Base-by-base conservation (phyloP, 2,888 invertebrate species). In the Agrilus cyanescens region DNA sequence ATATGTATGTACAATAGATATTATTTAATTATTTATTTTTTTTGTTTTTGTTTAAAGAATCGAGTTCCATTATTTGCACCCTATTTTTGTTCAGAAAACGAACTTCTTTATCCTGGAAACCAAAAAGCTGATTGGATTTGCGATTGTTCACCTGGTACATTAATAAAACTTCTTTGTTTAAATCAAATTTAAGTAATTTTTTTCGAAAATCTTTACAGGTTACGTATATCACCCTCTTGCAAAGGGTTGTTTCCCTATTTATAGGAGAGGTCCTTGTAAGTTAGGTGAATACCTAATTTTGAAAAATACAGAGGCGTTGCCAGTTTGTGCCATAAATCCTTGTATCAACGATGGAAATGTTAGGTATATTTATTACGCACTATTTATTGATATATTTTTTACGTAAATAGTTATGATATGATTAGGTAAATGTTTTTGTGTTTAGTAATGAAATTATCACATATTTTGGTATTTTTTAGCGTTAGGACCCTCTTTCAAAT, bases 71-170 rank as follows among this genome's bases (percentile, higher is more conserved):
- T 80, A 2, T 75, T 63, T 48, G 63, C 73, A 18, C 79, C 79
- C 1, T 67, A 71, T 0, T 66, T 64, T 53, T 85, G 84, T 56
- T 71, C 75, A 2, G 66, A 67, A 33, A 76, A 78, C 57, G 80
- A 84, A 65, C 58, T 80, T 1, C 70, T 74, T 6, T 84, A 82
- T 58, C 80, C 82, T 0, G 80, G 80, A 2, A 75, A 77, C 51
- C 75, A 76, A 50, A 67, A 65, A 38, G 73, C 74, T 46, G 76
- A 78, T 50, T 81, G 80, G 79, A 73, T 80, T 40, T 77, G 76
- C 49, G 77, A 78, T 49, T 78, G 77, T 52, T 68, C 70, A 45
- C 73, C 74, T 53, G 70, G 77, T 75, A 62, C 62, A 48, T 50
- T 39, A 8, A 12, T 12, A 20, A 18, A 8, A 13, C 1, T 12